Conservation (phyloP, 2,888 invertebrate genomes). For the Apamea sordens region DNA sequence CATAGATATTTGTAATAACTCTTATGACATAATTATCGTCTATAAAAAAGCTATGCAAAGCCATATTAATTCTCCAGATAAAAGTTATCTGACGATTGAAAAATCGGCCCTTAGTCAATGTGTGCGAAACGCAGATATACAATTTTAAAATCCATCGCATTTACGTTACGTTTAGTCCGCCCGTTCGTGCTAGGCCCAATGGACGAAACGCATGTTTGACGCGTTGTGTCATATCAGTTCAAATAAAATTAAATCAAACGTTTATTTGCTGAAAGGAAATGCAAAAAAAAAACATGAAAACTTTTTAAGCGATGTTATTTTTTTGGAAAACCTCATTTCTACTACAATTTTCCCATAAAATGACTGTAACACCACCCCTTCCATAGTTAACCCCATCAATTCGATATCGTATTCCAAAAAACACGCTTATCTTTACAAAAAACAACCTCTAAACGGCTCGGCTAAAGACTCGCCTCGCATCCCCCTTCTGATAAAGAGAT, state of each 20-base stretch:
- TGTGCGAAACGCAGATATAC: neutral
- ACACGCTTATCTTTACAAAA: slow-evolving; percentile 57
- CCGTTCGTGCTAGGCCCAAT: neutral
- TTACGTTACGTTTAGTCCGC: neutral
- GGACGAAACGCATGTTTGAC: neutral
- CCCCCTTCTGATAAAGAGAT: slow-evolving; percentile 64
- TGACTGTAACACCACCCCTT: neutral
- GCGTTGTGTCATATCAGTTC: neutral
- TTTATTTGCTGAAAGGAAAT: neutral
- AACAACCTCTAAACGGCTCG: slow-evolving; percentile 49
- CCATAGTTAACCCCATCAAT: slow-evolving; percentile 28
- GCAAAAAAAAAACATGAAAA: neutral
- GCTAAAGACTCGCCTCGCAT: slow-evolving; percentile 58
- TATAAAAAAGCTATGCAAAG: too few relatives aligned
- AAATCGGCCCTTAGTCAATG: too few relatives aligned
- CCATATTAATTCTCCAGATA: too few relatives aligned
- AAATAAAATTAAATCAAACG: too few relatives aligned
- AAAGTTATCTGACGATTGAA: too few relatives aligned
- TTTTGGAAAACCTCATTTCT: neutral
- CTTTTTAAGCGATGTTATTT: neutral
- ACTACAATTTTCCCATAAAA: neutral
- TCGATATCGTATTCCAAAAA: slow-evolving; percentile 42
- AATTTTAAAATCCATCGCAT: neutral
- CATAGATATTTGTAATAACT: too few relatives aligned
- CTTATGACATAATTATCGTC: too few relatives aligned